Conservation (phyloP, 1,140 invertebrate species). For the Ceratosolen solmsi region DNA sequence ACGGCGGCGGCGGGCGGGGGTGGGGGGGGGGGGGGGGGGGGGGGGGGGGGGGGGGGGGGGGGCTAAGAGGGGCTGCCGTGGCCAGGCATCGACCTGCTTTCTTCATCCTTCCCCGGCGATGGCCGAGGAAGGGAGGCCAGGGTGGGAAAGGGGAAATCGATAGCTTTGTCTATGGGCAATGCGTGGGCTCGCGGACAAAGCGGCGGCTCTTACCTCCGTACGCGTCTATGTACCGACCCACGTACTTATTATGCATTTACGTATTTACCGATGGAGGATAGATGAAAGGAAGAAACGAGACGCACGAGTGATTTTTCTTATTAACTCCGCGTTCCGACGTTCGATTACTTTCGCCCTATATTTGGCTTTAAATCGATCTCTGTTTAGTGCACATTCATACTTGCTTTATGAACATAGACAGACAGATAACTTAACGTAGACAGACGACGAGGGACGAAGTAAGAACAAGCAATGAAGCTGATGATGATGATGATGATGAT, state of each 20-base stretch:
- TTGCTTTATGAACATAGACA: background rate
- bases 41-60: too few relatives aligned
- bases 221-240: background rate
- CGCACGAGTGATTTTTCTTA: constrained; percentile 9
- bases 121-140: background rate
- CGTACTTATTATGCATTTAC: background rate
- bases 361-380: too few relatives aligned
- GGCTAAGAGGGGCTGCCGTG: too few relatives aligned
- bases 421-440: too few relatives aligned
- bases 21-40: too few relatives aligned
- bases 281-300: background rate
- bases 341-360: background rate
- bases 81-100: too few relatives aligned
- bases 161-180: background rate
- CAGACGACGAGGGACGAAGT: too few relatives aligned
- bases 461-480: background rate
- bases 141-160: constrained; percentile 23
- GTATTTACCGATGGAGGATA: background rate
- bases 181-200: constrained; percentile 3
- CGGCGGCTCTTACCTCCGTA: background rate
- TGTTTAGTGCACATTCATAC: background rate
- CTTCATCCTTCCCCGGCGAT: too few relatives aligned
- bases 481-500: background rate
- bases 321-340: background rate
- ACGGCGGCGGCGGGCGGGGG: too few relatives aligned